A percentile compares a stretch with the other conserved stretches of the same genome.
Conservation (phyloP, 2,888 invertebrate genomes). For the Cheilosia soror region DNA sequence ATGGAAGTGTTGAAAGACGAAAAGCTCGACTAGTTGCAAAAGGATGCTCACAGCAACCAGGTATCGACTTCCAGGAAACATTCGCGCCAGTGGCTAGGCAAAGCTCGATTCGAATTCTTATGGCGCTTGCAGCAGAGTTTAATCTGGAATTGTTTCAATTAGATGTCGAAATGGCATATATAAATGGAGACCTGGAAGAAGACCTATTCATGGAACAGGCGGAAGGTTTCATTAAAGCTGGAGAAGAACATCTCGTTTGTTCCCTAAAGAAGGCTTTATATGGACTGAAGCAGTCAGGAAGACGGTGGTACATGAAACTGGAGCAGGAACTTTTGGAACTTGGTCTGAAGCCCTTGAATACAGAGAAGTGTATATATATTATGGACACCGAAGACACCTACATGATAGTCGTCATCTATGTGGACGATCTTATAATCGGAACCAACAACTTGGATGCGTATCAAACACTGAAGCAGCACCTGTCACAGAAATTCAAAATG, state of each 20-base stretch:
- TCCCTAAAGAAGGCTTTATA: slow-evolving; percentile 49
- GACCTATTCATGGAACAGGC: slow-evolving; percentile 33
- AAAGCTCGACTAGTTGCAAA: slow-evolving; percentile 59
- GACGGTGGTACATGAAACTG: slow-evolving; percentile 52
- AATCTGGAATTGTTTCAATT: slow-evolving; percentile 21
- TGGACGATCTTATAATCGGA: slow-evolving; percentile 4
- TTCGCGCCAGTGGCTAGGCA: slow-evolving; percentile 41
- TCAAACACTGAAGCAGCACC: neutral
- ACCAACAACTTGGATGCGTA: neutral
- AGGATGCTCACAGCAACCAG: slow-evolving; percentile 53
- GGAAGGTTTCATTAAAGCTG: slow-evolving; percentile 5
- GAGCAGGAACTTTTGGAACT: slow-evolving; percentile 18
- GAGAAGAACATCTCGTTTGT: slow-evolving; percentile 38
- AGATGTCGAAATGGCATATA: slow-evolving; percentile 59
- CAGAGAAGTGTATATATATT: neutral
- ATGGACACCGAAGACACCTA: neutral
- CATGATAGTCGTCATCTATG: neutral
- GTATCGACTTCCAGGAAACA: slow-evolving; percentile 16
- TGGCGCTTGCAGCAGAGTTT: neutral
- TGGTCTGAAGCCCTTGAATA: neutral
- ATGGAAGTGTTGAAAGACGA: slow-evolving; percentile 28
- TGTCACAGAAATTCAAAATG: slow-evolving; percentile 14
- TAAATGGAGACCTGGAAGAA: slow-evolving; percentile 11
- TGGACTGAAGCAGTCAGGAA: slow-evolving; percentile 62
- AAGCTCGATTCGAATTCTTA: slow-evolving; percentile 48